Conservation (phyloP, 2,888 invertebrate genomes). For the Strigamia crassipes region DNA sequence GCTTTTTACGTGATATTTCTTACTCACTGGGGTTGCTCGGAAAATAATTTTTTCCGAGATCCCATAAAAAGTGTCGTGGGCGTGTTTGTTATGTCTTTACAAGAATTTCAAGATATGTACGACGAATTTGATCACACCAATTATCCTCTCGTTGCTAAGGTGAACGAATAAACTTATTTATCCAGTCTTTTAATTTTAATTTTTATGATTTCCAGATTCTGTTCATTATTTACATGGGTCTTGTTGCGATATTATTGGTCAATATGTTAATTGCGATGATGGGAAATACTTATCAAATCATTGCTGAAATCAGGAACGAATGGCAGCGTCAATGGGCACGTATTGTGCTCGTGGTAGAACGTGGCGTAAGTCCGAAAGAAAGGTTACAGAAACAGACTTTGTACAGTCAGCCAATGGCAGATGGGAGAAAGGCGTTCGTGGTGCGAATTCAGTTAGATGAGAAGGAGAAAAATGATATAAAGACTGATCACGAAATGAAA, state of each 20-base stretch:
- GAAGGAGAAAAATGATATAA: conserved; percentile 91
- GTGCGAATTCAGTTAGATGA: conserved; percentile 78
- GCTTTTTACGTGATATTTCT: conserved; percentile 60
- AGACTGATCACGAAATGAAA: conserved; percentile 88
- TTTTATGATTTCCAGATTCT: conserved; percentile 61
- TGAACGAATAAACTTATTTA: conserved; percentile 56
- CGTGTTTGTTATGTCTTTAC: conserved; percentile 97
- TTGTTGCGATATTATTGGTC: conserved; percentile 90
- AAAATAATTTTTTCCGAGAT: conserved; percentile 61
- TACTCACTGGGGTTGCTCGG: conserved; percentile 51
- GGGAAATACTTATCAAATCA: conserved; percentile 98
- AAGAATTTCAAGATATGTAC: conserved; percentile 94
- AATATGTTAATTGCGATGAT: conserved; percentile 99
- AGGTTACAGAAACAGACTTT: conserved; percentile 81
- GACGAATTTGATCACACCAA: conserved; percentile 85
- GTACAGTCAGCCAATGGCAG: conserved; percentile 94
- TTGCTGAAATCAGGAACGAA: conserved; percentile 94
- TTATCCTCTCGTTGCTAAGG: conserved; percentile 87
- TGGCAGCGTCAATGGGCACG: conserved; percentile 99
- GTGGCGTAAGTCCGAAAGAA: conserved; percentile 91
- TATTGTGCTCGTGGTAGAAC: conserved; percentile 93
- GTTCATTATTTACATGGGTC: conserved; percentile 96
- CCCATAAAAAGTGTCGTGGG: conserved; percentile 95
- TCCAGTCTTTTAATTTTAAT: background rate
- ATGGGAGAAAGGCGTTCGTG: conserved; percentile 81